Conservation (phyloP, 1,140 invertebrate genomes). For the Nasonia longicornis region DNA sequence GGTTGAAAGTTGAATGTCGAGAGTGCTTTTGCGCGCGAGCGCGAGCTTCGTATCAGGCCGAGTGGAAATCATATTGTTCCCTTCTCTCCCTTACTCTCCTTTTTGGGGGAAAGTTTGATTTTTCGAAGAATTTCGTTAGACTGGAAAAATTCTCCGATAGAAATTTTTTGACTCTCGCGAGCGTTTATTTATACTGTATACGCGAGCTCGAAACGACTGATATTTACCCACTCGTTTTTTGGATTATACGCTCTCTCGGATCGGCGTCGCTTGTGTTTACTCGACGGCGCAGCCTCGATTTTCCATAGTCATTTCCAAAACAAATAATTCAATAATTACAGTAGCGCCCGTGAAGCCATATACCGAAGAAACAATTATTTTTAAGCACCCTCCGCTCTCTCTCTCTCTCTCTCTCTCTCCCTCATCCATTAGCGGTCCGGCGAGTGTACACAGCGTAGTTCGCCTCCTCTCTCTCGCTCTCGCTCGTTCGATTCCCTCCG, state of each 20-base stretch:
- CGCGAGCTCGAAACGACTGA: no score
- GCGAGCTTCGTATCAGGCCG: background rate
- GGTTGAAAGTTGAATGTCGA: conserved; percentile 14
- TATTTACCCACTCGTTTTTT: no score
- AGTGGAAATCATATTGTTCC: background rate
- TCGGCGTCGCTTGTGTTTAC: background rate
- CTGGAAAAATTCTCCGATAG: no score
- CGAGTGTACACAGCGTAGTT: background rate
- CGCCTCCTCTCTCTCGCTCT: background rate
- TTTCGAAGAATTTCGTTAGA: background rate
- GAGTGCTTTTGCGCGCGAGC: background rate
- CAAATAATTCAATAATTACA: conserved; percentile 1
- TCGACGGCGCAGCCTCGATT: background rate
- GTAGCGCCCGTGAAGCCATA: background rate
- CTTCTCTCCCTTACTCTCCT: background rate
- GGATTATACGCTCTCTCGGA: no score
- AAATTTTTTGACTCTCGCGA: no score
- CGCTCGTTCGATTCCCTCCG: conserved; percentile 20
- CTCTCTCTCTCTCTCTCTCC: no score
- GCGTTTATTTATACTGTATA: no score
- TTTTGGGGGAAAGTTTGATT: background rate
- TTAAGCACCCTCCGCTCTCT: background rate
- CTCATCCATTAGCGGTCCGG: conserved; percentile 30
- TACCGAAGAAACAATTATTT: conserved; percentile 1
- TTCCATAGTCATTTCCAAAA: background rate